phyloP scores from a whole-genome alignment of 1,140 invertebrate genomes.

The Pantala flavescens region DNA sequence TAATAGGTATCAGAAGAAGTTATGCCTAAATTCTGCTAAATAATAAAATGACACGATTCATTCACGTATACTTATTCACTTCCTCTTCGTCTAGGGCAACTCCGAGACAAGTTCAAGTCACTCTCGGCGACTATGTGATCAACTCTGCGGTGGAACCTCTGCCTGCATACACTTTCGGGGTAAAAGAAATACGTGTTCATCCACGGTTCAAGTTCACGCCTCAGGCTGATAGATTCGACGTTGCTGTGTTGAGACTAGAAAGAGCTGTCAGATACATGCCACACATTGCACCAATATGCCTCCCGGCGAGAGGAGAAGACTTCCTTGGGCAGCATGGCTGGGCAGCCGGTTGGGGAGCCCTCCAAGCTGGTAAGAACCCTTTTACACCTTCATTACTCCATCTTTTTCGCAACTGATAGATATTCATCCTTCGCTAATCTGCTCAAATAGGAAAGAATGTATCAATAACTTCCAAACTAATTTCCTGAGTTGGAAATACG shows the following conservation, averaged over 20 bases:
- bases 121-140: conserved; percentile 86
- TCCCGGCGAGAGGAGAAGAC: conserved; percentile 81
- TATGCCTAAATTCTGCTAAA: too few species aligned
- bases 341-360: conserved; percentile 87
- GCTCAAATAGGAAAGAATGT: too few species aligned
- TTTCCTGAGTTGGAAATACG: too few species aligned
- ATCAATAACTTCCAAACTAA: too few species aligned
- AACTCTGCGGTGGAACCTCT: conserved; percentile 83
- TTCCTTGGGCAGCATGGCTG: conserved; percentile 83
- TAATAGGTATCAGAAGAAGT: too few species aligned
- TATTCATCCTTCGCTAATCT: too few species aligned
- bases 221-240: conserved; percentile 77
- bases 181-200: conserved; percentile 78
- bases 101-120: conserved; percentile 80
- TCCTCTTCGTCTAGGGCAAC: conserved; percentile 53
- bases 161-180: conserved; percentile 82
- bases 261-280: conserved; percentile 79
- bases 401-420: too few species aligned
- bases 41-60: too few species aligned
- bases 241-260: conserved; percentile 79
- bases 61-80: too few species aligned
- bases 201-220: conserved; percentile 93
- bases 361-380: conserved; percentile 51
- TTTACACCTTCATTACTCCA: background rate
- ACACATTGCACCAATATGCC: conserved; percentile 85